These are phyloP conservation scores for Heteromyza rotundicornis DNA, from an alignment of 2,888 invertebrate species.

Conservation along the genomic window DNA sequence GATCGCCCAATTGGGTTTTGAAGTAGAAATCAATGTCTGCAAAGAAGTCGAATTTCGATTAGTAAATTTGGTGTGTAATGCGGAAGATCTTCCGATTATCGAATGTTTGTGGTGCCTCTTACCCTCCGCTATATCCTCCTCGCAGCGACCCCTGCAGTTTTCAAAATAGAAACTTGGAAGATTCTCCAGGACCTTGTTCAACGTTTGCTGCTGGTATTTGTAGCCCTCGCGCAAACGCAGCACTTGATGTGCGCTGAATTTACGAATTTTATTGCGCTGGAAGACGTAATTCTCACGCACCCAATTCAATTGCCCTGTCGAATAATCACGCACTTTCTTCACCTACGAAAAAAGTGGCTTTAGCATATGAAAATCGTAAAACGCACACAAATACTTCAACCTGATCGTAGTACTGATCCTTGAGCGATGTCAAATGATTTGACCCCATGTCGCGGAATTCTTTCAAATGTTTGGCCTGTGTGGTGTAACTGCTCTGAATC, in stretches of 20 bases:
- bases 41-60: conserved; percentile 7
- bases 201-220: conserved; percentile 93
- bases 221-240: conserved; percentile 88
- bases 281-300: conserved; percentile 95
- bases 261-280: conserved; percentile 91
- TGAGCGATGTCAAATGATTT: conserved; percentile 81
- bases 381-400: too few species aligned
- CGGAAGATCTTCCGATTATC: too few species aligned
- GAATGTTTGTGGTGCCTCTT: conserved; percentile 22
- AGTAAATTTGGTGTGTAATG: too few species aligned
- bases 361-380: conserved; percentile 31
- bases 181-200: conserved; percentile 93
- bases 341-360: conserved; percentile 77
- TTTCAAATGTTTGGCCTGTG: conserved; percentile 83
- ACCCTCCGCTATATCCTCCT: conserved; percentile 63
- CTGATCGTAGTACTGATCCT: conserved; percentile 93
- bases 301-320: conserved; percentile 88
- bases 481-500: conserved; percentile 89
- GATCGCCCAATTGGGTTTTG: conserved; percentile 52
- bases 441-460: conserved; percentile 93
- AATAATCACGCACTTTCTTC: conserved; percentile 89
- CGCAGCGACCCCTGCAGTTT: conserved; percentile 85
- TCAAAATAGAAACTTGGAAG: conserved; percentile 89
- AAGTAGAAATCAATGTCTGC: conserved; percentile 62
- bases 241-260: conserved; percentile 93